A percentile compares a stretch with the other conserved stretches of the same genome.
phyloP scores from a whole-genome alignment of 2,113 vertebrate species.

The Mobula hypostoma region DNA sequence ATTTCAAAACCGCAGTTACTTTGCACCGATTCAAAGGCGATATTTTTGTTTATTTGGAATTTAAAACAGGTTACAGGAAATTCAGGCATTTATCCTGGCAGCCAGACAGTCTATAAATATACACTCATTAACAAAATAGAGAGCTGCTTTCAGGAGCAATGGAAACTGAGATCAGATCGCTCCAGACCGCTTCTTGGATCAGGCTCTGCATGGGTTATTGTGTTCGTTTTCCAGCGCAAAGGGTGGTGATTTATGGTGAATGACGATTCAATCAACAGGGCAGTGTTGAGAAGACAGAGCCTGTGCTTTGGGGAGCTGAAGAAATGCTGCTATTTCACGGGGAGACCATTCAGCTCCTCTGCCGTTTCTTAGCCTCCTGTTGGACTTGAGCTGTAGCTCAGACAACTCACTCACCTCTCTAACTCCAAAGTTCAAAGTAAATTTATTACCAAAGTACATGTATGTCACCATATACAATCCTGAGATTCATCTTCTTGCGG shows the following conservation, averaged over 20 bases:
- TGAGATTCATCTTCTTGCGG: no score
- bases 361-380: no score
- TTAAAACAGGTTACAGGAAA: neutral
- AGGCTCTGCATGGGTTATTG: neutral
- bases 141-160: neutral
- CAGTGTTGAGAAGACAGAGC: no score
- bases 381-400: no score
- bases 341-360: no score
- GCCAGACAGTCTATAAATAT: conserved; percentile 3
- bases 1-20: neutral
- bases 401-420: no score
- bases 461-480: no score
- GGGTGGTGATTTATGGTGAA: neutral
- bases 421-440: no score
- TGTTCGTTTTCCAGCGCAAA: neutral
- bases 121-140: conserved; percentile 13
- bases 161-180: neutral
- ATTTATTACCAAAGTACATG: no score
- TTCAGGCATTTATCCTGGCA: neutral
- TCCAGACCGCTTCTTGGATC: neutral
- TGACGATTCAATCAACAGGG: neutral
- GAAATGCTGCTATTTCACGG: no score
- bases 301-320: no score
- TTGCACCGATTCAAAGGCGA: neutral
- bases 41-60: conserved; percentile 17